phyloP scores from a whole-genome alignment of 2,113 vertebrate genomes.

The Actinemys pallida region DNA sequence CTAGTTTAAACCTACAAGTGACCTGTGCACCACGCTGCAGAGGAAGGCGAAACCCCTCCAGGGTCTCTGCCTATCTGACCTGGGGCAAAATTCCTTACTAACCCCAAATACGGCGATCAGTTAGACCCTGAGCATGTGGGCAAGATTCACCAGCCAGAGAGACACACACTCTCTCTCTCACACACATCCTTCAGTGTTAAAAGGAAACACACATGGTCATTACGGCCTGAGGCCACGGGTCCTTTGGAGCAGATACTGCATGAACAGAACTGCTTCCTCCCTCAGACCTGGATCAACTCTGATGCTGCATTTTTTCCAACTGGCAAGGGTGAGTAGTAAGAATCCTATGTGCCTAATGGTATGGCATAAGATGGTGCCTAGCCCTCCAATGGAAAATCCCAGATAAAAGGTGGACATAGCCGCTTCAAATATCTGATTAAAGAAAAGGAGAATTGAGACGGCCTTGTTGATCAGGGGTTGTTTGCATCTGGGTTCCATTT shows the following conservation, averaged over 20 bases:
- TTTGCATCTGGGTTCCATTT: background rate
- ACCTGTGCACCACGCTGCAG: background rate
- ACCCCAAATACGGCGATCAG: background rate
- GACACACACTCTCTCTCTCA: background rate
- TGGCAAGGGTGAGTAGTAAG: background rate
- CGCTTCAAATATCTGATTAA: background rate
- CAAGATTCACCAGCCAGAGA: background rate
- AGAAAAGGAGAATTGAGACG: background rate
- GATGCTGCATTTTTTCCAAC: background rate
- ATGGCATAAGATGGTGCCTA: background rate
- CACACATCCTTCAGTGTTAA: background rate
- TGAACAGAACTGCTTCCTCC: accelerated
- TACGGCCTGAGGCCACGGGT: background rate
- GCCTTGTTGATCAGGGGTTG: background rate
- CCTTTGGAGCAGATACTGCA: background rate
- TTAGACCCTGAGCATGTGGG: background rate
- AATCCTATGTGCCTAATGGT: background rate
- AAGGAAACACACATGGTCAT: background rate
- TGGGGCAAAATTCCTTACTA: background rate
- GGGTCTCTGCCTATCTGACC: background rate
- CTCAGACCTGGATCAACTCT: background rate
- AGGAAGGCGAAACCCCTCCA: background rate
- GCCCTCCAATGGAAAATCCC: background rate
- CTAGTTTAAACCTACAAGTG: background rate
- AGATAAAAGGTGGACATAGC: background rate